Conservation (phyloP, 2,797 vertebrate genomes). For the Rhinoraja longicauda region DNA sequence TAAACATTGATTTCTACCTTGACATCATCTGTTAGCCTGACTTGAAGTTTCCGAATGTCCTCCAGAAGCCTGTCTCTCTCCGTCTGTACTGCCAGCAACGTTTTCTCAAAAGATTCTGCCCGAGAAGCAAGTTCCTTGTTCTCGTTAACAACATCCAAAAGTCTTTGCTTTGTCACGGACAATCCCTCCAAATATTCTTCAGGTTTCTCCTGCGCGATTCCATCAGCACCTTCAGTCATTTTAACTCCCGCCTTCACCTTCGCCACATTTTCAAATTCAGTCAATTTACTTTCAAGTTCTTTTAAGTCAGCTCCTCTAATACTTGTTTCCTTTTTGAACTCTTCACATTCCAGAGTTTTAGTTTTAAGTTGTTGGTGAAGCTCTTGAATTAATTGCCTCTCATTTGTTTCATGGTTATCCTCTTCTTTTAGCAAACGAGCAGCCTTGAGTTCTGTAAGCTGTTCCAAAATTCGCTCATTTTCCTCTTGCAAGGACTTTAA, state of each 20-base stretch:
- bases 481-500: conserved; percentile 48
- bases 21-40: conserved; percentile 63
- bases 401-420: conserved; percentile 45
- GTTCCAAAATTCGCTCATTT: conserved; percentile 47
- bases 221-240: conserved; percentile 48
- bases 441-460: conserved; percentile 49
- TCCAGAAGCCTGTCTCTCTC: conserved; percentile 74
- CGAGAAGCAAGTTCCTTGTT: conserved; percentile 60
- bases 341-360: conserved; percentile 59
- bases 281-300: conserved; percentile 50
- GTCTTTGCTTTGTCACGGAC: conserved; percentile 51
- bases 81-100: conserved; percentile 73
- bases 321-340: conserved; percentile 58
- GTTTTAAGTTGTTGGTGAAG: conserved; percentile 55
- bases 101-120: conserved; percentile 70
- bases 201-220: conserved; percentile 50
- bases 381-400: conserved; percentile 56
- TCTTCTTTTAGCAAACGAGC: conserved; percentile 46
- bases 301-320: conserved; percentile 46
- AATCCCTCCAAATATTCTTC: conserved; percentile 55
- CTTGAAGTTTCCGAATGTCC: conserved; percentile 67
- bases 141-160: conserved; percentile 53
- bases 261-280: conserved; percentile 53
- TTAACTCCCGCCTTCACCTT: conserved; percentile 50
- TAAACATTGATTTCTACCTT: conserved; percentile 51